phyloP scores from a whole-genome alignment of 2,888 invertebrate genomes.

The Cynaeus angustus region DNA sequence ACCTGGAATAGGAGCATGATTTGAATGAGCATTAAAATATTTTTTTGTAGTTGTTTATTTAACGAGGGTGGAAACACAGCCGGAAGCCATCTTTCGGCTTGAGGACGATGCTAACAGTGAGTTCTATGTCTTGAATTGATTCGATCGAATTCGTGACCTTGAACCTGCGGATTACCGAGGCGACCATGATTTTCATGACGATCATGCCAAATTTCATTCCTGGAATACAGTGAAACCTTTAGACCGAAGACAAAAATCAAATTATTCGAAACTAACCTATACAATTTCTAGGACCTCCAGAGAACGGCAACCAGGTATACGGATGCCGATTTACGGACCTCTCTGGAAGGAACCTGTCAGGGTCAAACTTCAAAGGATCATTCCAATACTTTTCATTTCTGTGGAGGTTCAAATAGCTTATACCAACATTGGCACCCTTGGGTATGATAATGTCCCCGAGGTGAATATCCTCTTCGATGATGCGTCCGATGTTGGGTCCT shows the following conservation, averaged over 20 bases:
- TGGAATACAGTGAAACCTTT: conserved; percentile 43
- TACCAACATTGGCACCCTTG: conserved; percentile 55
- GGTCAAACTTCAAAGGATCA: conserved; percentile 74
- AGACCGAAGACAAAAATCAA: conserved; percentile 4
- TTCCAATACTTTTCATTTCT: conserved; percentile 74
- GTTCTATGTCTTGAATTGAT: conserved; percentile 58
- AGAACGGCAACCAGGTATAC: conserved; percentile 73
- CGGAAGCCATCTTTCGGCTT: conserved; percentile 62
- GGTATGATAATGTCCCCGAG: conserved; percentile 66
- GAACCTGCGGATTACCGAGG: conserved; percentile 56
- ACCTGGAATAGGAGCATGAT: conserved; percentile 4
- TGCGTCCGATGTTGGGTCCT: conserved; percentile 73
- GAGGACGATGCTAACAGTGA: conserved; percentile 59
- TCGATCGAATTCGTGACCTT: conserved; percentile 58
- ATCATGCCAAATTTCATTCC: conserved; percentile 60
- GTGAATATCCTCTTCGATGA: conserved; percentile 71
- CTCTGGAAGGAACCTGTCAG: conserved; percentile 76
- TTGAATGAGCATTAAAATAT: neutral
- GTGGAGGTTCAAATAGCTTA: conserved; percentile 57
- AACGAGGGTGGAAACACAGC: conserved; percentile 56
- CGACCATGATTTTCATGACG: conserved; percentile 57
- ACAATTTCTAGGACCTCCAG: conserved; percentile 72
- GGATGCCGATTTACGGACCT: conserved; percentile 70
- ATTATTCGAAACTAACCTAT: conserved; percentile 67
- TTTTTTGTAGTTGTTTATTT: conserved; percentile 5